Base-by-base conservation (phyloP, 2,888 invertebrate species). In the Sinodicranocentrus sp. region DNA sequence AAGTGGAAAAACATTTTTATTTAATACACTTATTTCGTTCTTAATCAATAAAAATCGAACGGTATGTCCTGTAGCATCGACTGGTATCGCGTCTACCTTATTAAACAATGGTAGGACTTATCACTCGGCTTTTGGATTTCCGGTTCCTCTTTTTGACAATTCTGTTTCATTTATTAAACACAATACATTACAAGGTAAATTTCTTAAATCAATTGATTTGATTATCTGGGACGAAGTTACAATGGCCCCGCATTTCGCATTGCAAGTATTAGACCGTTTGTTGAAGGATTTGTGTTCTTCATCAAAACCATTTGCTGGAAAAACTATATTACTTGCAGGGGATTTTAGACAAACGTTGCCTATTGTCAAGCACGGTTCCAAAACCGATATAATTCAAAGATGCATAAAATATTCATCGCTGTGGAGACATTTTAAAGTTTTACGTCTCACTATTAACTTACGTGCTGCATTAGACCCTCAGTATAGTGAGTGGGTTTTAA, bases 91-190 rank as follows among this genome's bases (percentile, higher is more conserved):
- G 15, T 90, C 90, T 1, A 89, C 88, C 21, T 83, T 90, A 23
- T 83, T 90, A 23, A 86, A 86, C 33, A 87, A 89, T 17, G 91
- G 91, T 3, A 86, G 88, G 80, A 91, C 91, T 17, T 89, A 89
- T 2, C 91, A 91, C 79, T 89, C 89, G 26, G 80, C 87, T 19
- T 90, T 90, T 84, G 87, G 89, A 28, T 71, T 90, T 48, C 89
- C 89, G 19, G 48, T 87, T 3, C 65, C 59, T n/a, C 26, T 57
- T 2, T 59, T 48, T 48, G 61, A 73, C 13, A 75, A n/a, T 25
- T 44, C 83, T 1, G 48, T 19, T 17, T 85, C 67, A 0, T 43
- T 10, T 43, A 68, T 87, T 5, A 84, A 17, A n/a, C 73, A 70
- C 6, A 8, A 19, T 1, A 82, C 77, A 15, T 33, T 44, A 19